Evolutionary conservation across 2,888 invertebrate species (phyloP), one percentile per base, ranked within the genome.

Genomic region (Phymatocera aterrima): DNA sequence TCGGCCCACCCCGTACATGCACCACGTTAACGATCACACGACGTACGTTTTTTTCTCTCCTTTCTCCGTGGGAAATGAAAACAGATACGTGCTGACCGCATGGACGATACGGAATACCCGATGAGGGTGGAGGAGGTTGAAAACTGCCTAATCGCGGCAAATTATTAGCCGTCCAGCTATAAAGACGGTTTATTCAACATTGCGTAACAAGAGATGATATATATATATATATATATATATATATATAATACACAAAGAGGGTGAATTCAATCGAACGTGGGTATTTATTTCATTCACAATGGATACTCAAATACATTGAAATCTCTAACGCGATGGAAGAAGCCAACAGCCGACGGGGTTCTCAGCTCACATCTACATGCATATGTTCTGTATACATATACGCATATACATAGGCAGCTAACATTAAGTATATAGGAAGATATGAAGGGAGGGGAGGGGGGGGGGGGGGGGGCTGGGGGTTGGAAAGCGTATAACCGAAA

Each of bases 341-440:
- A n/a, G 1, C 64, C 18, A 18, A 18, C 18, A 5, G 68, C 8
- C 15, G 12, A 46, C n/a, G 37, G 43, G 68, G 68, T 68, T 68
- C 68, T 68, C 68, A 46, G 68, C 68, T 68, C 46, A 46, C 64
- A 28, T 31, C 3, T 24, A 54, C 54, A n/a, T 2, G 34, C 15
- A 43, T 24, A 46, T 24, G 37, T 40, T 40, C n/a, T 1, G 18
- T 54, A 54, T 18, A 54, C 18, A 54, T 18, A 18, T 18, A 54
- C 18, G 12, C 12, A 12, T 54, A 8, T 6, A 1, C 6, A 54
- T 6, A 6, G n/a, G 18, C 18, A 18, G n/a, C 6, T 54, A n/a
- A n/a, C n/a, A n/a, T n/a, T n/a, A n/a, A n/a, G 51, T 51, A n/a
- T n/a, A 18, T n/a, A 64, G 37, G 24, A 18, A 37, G 37, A 21